phyloP scores from a whole-genome alignment of 2,888 invertebrate genomes.

The Amblyjoppa proteus region DNA sequence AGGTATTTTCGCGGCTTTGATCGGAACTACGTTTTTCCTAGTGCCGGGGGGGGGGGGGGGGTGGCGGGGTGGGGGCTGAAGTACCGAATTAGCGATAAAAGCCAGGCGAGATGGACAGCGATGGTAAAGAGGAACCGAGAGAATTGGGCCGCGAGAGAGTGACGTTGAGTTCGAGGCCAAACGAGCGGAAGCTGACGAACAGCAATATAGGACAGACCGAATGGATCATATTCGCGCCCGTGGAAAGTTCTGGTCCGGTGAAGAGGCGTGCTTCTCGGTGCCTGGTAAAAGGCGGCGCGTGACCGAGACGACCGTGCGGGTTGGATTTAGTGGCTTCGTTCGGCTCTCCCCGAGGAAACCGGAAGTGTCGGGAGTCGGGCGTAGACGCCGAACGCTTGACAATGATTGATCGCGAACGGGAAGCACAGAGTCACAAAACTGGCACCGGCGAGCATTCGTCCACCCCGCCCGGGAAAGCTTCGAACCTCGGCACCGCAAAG shows the following conservation, averaged over 20 bases:
- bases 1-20: conserved; percentile 1
- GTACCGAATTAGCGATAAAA: conserved; percentile 43
- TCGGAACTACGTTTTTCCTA: conserved; percentile 20
- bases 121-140: neutral
- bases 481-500: neutral
- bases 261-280: neutral
- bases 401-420: conserved; percentile 75
- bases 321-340: conserved; percentile 43
- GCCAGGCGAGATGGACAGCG: neutral
- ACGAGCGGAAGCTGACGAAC: conserved; percentile 17
- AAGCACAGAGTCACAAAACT: conserved; percentile 11
- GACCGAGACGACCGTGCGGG: conserved; percentile 31
- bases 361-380: conserved; percentile 32
- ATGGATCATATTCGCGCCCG: conserved; percentile 13
- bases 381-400: conserved; percentile 75
- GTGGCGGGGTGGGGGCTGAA: neutral
- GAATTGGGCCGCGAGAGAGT: neutral
- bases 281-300: conserved; percentile 28
- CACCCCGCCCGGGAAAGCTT: neutral
- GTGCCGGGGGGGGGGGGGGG: neutral
- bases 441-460: neutral
- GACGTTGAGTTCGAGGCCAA: neutral
- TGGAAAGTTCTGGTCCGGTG: conserved; percentile 9
- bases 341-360: neutral
- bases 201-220: neutral